Conservation (phyloP, 2,888 invertebrate species). For the Diaphora mendica region DNA sequence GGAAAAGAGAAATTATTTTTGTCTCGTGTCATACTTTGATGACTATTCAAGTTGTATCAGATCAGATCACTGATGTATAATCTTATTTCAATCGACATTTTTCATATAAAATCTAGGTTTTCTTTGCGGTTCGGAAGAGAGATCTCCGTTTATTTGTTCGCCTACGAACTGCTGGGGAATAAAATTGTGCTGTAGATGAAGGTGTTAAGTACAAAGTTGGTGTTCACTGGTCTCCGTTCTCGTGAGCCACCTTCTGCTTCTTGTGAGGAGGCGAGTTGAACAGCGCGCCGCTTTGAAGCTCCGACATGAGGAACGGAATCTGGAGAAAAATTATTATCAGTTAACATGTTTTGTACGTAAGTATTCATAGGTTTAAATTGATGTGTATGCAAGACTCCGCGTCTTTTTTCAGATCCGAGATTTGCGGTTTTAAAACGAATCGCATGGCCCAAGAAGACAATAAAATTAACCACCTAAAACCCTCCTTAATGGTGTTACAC, state of each 20-base stretch:
- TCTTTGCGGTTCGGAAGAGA: not conserved
- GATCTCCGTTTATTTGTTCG: not conserved
- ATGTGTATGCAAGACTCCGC: too few relatives aligned
- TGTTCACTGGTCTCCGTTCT: slow-evolving; percentile 71
- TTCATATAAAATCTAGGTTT: not conserved
- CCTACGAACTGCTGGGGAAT: slow-evolving; percentile 23
- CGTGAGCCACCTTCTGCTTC: slow-evolving; percentile 69
- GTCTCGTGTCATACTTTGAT: not conserved
- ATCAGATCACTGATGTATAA: not conserved
- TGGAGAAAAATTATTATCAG: slow-evolving; percentile 23
- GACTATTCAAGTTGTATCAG: not conserved
- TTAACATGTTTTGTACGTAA: not conserved
- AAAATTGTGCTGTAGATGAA: slow-evolving; percentile 41
- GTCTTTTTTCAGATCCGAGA: too few relatives aligned
- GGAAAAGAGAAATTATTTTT: not conserved
- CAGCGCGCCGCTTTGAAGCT: slow-evolving; percentile 72
- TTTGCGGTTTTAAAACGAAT: too few relatives aligned
- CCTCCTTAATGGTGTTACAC: too few relatives aligned
- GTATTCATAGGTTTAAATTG: too few relatives aligned
- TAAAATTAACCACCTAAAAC: too few relatives aligned
- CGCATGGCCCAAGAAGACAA: too few relatives aligned
- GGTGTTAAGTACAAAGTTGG: not conserved
- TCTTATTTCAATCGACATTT: not conserved
- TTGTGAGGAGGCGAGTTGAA: slow-evolving; percentile 70
- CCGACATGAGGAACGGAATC: slow-evolving; percentile 72